A percentile compares a stretch with the other conserved stretches of the same genome.
phyloP scores from a whole-genome alignment of 2,888 invertebrate genomes.

The Autographa gamma region DNA sequence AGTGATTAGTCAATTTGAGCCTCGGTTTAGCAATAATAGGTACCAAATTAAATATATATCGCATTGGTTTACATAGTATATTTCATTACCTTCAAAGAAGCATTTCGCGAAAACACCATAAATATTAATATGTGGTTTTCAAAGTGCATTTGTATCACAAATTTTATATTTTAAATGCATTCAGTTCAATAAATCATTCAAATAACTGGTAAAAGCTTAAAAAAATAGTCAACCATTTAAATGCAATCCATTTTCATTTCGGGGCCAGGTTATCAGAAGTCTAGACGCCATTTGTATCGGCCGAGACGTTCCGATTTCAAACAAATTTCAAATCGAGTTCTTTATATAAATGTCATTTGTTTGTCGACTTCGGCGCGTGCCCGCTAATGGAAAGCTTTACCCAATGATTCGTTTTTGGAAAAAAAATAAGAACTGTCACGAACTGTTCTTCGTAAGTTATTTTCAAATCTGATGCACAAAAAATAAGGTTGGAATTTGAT shows the following conservation, averaged over 20 bases:
- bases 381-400: conserved; percentile 85
- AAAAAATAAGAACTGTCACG: conserved; percentile 77
- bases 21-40: no score
- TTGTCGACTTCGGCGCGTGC: conserved; percentile 85
- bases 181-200: neutral
- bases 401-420: conserved; percentile 75
- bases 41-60: no score
- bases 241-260: conserved; percentile 50
- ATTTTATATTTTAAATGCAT: neutral
- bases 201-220: neutral
- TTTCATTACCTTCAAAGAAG: no score
- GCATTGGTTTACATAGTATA: no score
- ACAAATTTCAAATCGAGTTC: conserved; percentile 82
- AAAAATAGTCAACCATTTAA: conserved; percentile 18
- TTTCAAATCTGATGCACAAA: conserved; percentile 36
- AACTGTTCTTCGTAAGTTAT: conserved; percentile 46
- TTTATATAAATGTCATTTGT: conserved; percentile 85
- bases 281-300: conserved; percentile 84
- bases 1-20: no score
- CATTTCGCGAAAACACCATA: no score
- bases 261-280: conserved; percentile 74
- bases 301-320: conserved; percentile 82
- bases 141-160: neutral
- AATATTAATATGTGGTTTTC: neutral
- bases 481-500: conserved; percentile 59